These are phyloP conservation scores for Tenthredo notha DNA, from an alignment of 2,888 invertebrate species.

Conservation along the genomic window DNA sequence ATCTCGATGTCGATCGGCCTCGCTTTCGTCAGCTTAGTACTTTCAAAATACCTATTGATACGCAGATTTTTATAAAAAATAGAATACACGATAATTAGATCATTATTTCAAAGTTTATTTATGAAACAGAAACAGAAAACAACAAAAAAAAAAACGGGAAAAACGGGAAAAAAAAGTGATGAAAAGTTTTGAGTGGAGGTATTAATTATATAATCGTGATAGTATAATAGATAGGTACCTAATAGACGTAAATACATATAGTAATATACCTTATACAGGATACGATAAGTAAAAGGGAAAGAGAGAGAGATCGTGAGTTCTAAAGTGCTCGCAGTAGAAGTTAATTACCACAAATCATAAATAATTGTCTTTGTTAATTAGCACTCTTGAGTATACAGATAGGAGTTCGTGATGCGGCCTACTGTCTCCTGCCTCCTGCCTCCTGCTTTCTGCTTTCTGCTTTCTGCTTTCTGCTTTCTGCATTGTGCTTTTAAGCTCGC, in stretches of 20 bases:
- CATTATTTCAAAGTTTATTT: too few relatives aligned
- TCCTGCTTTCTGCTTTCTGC: neutral
- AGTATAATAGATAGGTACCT: too few relatives aligned
- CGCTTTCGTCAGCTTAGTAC: neutral
- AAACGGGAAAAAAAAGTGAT: too few relatives aligned
- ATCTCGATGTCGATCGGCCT: neutral
- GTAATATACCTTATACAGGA: neutral
- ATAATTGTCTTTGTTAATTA: slow-evolving; percentile 36
- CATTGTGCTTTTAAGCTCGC: slow-evolving; percentile 21
- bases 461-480: neutral
- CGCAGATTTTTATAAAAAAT: too few relatives aligned
- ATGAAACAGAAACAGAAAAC: too few relatives aligned
- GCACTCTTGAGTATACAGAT: slow-evolving; percentile 6
- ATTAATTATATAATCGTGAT: too few relatives aligned
- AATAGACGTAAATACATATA: too few relatives aligned
- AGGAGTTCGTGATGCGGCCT: neutral
- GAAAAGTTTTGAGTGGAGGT: too few relatives aligned
- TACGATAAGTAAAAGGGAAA: neutral
- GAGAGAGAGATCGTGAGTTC: neutral
- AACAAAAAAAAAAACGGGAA: too few relatives aligned
- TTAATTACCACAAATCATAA: slow-evolving; percentile 19
- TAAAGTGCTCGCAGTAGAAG: neutral
- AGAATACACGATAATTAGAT: too few relatives aligned
- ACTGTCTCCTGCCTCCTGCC: neutral
- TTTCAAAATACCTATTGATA: neutral